Evolutionary conservation across 2,113 vertebrate species (phyloP).

Genomic region (Eonycteris spelaea): DNA sequence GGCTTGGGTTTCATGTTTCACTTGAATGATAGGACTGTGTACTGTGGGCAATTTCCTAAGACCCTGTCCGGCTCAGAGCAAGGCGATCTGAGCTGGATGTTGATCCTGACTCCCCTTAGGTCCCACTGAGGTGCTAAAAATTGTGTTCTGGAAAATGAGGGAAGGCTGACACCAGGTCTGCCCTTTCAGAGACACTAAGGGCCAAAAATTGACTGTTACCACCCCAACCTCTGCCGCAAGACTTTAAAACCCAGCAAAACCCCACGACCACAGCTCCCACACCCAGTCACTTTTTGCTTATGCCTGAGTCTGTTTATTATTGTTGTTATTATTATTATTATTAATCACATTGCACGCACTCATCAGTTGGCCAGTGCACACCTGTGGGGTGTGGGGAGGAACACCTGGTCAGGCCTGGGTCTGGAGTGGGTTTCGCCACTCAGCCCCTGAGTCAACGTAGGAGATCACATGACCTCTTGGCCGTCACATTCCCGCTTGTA

Average conservation of each 20-base stretch:
- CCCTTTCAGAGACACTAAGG: neutral
- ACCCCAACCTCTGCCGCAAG: too few relatives aligned
- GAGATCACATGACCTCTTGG: neutral
- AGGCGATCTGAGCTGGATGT: conserved; percentile 17
- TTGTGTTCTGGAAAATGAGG: neutral
- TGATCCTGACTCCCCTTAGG: neutral
- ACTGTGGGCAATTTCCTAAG: neutral
- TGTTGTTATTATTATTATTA: too few relatives aligned
- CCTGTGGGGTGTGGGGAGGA: neutral
- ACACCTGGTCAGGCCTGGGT: neutral
- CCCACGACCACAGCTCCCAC: too few relatives aligned
- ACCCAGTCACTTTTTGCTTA: neutral
- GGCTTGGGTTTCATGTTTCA: conserved; percentile 13
- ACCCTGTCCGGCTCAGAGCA: neutral
- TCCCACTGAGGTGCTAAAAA: neutral
- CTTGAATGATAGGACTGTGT: neutral
- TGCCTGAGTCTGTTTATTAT: neutral
- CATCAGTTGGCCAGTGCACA: fast-evolving
- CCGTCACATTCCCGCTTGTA: neutral
- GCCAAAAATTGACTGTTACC: neutral
- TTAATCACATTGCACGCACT: neutral
- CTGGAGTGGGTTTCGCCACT: neutral
- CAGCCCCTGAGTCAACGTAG: neutral
- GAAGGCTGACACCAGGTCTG: neutral
- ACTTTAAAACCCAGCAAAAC: neutral